Conservation (phyloP, 2,797 vertebrate genomes). For the Enteromius argenteus region DNA sequence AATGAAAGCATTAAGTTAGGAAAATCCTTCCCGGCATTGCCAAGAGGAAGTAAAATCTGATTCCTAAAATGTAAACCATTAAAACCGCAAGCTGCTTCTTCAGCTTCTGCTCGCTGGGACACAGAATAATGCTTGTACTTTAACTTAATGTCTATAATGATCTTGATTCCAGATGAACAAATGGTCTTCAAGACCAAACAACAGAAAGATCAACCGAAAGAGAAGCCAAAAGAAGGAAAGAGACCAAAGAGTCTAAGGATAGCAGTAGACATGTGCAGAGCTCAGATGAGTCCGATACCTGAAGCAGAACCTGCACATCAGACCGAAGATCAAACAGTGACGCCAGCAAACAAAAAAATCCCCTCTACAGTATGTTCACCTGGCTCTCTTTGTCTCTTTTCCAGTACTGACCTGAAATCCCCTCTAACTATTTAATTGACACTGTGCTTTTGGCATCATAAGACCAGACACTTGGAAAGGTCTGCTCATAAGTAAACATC, state of each 20-base stretch:
- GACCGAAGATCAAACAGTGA: constrained; percentile 39
- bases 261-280: constrained; percentile 54
- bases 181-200: constrained; percentile 40
- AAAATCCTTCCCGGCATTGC: constrained; percentile 2
- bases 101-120: neutral
- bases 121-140: neutral
- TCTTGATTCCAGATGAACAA: constrained; percentile 52
- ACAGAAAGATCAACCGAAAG: constrained; percentile 31
- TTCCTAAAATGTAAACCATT: neutral
- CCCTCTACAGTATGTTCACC: neutral
- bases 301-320: constrained; percentile 42
- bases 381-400: constrained; percentile 17
- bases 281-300: constrained; percentile 58
- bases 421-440: constrained; percentile 34
- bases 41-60: neutral
- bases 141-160: neutral
- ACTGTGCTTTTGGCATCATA: constrained; percentile 38
- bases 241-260: constrained; percentile 49
- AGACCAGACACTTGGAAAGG: constrained; percentile 25
- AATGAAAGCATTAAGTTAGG: constrained; percentile 2
- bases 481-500: constrained; percentile 42
- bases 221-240: constrained; percentile 32
- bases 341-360: neutral
- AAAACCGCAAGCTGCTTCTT: neutral
- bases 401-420: constrained; percentile 8